Base-by-base conservation (phyloP, 2,888 invertebrate species). In the Rhorus exstirpatorius region DNA sequence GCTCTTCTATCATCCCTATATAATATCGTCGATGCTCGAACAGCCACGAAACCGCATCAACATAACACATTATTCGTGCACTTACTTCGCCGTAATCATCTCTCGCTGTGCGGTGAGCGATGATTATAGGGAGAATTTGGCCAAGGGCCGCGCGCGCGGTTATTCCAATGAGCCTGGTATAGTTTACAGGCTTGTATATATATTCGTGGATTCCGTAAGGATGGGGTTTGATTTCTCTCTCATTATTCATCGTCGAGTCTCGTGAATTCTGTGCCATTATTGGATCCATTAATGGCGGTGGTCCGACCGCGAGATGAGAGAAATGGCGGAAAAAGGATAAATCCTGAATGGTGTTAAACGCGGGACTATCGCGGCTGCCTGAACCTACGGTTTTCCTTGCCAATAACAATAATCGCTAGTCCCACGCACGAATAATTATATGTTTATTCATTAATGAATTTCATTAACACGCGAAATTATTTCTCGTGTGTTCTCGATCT, bases 361-460 rank as follows among this genome's bases (percentile, higher is more conserved):
- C n/a, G n/a, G 31, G 21, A 35, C 31, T 17, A 70, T 70, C 41
- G n/a, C 26, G 41, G 17, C 58, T 24, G 60, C 26, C 58, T n/a
- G 60, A 60, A 68, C 65, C 35, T 65, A 65, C 71, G 79, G 79
- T 79, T 61, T 44, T 31, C 51, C 46, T 41, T 14, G 24, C 35
- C 65, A 55, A 38, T n/a, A n/a, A n/a, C n/a, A n/a, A n/a, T n/a
- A n/a, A n/a, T n/a, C n/a, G n/a, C n/a, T n/a, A n/a, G n/a, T 49
- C 51, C 31, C 21, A 35, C 35, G 38, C 21, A 46, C 46, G 38
- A 14, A 24, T 49, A 60, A 60, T 41, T 70, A 35, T 12, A 35
- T 61, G 77, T 70, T 70, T 44, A 41, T 68, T 53, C 61, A 41
- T 70, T 51, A 61, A 61, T 51, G 24, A 60, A 77, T 68, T 77